Percentiles rank a stretch among this genome's conserved stretches.
Evolutionary conservation across 2,888 invertebrate genomes (phyloP).

Genomic region (Ctena decussata): DNA sequence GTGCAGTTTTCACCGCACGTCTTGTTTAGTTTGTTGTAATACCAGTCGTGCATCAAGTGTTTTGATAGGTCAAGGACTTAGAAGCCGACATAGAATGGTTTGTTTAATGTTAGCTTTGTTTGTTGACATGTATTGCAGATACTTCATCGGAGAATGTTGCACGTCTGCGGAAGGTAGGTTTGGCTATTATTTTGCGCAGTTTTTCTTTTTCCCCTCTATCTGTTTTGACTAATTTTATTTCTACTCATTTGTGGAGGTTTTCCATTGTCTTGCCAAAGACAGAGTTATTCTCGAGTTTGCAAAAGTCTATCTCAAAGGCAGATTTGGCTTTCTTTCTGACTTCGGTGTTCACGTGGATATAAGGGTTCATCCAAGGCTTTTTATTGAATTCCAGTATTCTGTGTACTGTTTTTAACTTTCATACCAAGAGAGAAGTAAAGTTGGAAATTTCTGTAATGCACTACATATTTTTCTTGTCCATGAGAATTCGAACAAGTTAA

Average conservation of each 20-base stretch:
- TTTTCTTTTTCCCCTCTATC: slow-evolving; percentile 32
- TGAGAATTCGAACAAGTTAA: slow-evolving; percentile 65
- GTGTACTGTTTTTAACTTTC: slow-evolving; percentile 49
- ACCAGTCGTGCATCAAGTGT: slow-evolving; percentile 73
- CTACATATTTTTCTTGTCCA: slow-evolving; percentile 75
- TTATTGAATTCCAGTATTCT: slow-evolving; percentile 72
- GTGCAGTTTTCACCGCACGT: slow-evolving; percentile 67
- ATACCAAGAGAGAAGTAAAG: slow-evolving; percentile 75
- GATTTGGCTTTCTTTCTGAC: slow-evolving; percentile 74
- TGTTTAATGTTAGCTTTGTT: slow-evolving; percentile 49
- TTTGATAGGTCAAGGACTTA: slow-evolving; percentile 43
- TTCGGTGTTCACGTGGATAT: slow-evolving; percentile 79
- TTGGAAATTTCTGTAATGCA: slow-evolving; percentile 84
- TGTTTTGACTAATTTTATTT: slow-evolving; percentile 35
- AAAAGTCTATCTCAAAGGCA: slow-evolving; percentile 84
- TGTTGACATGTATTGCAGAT: slow-evolving; percentile 31
- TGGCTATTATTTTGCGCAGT: slow-evolving; percentile 25
- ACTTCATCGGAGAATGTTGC: slow-evolving; percentile 40
- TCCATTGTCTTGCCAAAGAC: slow-evolving; percentile 52
- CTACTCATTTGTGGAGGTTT: slow-evolving; percentile 29
- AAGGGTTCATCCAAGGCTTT: slow-evolving; percentile 80
- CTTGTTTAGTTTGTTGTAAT: slow-evolving; percentile 80
- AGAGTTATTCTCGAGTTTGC: slow-evolving; percentile 31
- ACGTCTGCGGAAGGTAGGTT: slow-evolving; percentile 31
- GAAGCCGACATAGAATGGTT: slow-evolving; percentile 49